phyloP scores from a whole-genome alignment of 2,888 invertebrate genomes.

The Chrysolina americana region DNA sequence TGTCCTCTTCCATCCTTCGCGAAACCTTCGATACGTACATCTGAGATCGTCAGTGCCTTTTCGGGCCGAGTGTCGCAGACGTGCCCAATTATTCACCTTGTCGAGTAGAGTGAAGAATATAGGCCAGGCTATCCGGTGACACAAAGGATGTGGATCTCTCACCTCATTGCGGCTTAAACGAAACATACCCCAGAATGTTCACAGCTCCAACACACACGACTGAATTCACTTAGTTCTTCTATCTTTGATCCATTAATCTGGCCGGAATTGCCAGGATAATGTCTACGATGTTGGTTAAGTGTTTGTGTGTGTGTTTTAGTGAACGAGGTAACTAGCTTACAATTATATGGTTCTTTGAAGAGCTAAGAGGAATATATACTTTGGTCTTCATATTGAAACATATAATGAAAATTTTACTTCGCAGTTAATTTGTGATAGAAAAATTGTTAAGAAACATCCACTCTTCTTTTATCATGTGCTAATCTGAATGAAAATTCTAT shows the following conservation, averaged over 20 bases:
- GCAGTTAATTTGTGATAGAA: no score
- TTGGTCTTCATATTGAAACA: no score
- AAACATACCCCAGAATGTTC: neutral
- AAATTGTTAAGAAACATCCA: no score
- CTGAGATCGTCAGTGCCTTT: neutral
- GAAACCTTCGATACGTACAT: neutral
- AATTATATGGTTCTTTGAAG: no score
- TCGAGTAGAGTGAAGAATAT: neutral
- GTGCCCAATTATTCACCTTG: conserved; percentile 5
- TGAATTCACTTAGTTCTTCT: neutral
- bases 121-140: neutral
- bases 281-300: neutral
- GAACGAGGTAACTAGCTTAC: no score
- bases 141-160: conserved; percentile 1
- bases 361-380: no score
- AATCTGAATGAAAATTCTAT: no score
- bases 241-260: conserved; percentile 10
- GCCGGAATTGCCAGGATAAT: neutral
- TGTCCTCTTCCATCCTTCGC: no score
- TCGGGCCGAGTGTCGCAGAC: neutral
- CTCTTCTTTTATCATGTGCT: no score
- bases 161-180: conserved; percentile 5
- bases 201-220: neutral
- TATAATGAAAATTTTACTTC: no score
- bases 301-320: conserved; percentile 46